Evolutionary conservation across 2,797 vertebrate species (phyloP).

Genomic region (Miichthys miiuy): DNA sequence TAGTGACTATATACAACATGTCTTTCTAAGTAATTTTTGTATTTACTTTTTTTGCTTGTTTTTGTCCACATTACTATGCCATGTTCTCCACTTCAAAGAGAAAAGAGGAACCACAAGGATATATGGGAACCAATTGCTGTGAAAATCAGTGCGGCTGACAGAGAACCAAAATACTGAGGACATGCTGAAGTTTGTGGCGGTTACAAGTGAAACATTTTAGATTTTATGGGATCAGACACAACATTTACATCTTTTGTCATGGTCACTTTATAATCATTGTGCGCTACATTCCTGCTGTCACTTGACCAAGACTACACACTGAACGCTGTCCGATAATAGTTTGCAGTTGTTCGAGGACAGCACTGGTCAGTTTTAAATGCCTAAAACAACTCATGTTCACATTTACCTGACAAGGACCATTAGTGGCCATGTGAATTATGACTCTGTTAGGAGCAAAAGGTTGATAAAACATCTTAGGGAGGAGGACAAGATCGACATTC

Average conservation of each 20-base stretch:
- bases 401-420: neutral
- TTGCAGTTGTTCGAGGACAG: neutral
- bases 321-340: neutral
- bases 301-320: neutral
- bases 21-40: conserved; percentile 2
- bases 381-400: no score
- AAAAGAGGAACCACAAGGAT: conserved; percentile 20
- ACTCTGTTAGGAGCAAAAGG: neutral
- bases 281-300: neutral
- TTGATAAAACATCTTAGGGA: neutral
- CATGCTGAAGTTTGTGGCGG: neutral
- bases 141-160: conserved; percentile 1
- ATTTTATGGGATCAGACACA: neutral
- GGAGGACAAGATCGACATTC: neutral
- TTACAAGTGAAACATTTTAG: conserved; percentile 1
- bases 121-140: neutral
- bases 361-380: neutral
- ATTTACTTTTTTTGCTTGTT: neutral
- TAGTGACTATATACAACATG: neutral
- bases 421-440: neutral
- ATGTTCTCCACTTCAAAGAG: conserved; percentile 14
- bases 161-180: conserved; percentile 19
- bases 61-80: neutral
- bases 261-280: neutral
- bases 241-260: neutral